Base-by-base conservation (phyloP, 2,797 vertebrate species). In the Ctenosaura bakeri region DNA sequence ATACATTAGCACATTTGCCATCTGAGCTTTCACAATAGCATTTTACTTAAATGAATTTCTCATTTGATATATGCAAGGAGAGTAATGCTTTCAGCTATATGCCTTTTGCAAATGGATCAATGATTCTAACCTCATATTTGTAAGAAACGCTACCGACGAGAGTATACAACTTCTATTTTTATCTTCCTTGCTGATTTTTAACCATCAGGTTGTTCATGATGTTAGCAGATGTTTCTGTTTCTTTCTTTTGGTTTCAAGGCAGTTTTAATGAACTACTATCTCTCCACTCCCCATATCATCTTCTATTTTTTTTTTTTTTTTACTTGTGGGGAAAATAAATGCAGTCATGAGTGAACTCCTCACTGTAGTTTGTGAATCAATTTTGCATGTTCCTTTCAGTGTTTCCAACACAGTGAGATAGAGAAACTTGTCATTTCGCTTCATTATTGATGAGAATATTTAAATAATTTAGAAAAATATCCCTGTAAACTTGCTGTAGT, bases 301-400 rank as follows among this genome's bases (percentile, higher is more conserved):
- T 2, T 32, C 2, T 29, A 32, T 32, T 69, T 32, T 69, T 69
- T 69, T 32, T 69, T 32, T 16, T 59, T 59, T 59, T 62, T 32
- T 29, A 69, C 66, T 69, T 29, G 13, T 69, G 29, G 66, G 66
- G 80, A 93, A 35, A 13, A 92, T 94, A 62, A 69, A 94, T 88
- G 86, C 74, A 92, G 91, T 92, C 88, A 88, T 0, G 13, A 93
- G n/a, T 2, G 93, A 94, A 87, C 87, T 85, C 83, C 92, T 92
- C 86, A 16, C 73, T 91, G 56, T 66, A 89, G 73, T 92, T 94
- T 91, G 26, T 22, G 93, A 96, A 94, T 95, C 18, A 95, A 76
- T 92, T 95, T 95, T 69, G 59, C 85, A 88, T 95, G 66, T 73
- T 92, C 84, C 85, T 93, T 4, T 42, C 71, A 77, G n/a, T 91